A percentile compares a stretch with the other conserved stretches of the same genome.
Evolutionary conservation across 1,140 invertebrate genomes (phyloP).

Genomic region (Meloidogyne chitwoodi): DNA sequence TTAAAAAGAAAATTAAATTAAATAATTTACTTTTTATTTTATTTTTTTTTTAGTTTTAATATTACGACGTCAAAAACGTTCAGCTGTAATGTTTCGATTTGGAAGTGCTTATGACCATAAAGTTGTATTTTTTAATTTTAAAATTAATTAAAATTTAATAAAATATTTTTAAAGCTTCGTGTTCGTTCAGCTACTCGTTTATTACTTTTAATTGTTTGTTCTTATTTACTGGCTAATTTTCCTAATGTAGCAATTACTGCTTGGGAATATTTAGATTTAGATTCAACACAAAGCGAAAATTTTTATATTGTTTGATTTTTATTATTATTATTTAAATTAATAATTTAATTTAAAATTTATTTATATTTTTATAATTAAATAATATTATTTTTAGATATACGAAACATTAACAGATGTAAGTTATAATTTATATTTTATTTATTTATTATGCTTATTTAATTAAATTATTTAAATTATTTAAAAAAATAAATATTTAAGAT

Average conservation of each 20-base stretch:
- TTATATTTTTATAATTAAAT: not conserved
- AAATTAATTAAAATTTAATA: not conserved
- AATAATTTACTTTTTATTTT: too few species aligned
- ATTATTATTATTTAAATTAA: too few species aligned
- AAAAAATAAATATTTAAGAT: not conserved
- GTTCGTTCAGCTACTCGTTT: slow-evolving; percentile 47
- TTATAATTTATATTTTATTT: too few species aligned
- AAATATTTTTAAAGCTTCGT: slow-evolving; percentile 31
- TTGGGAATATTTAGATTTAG: slow-evolving; percentile 46
- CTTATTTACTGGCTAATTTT: slow-evolving; percentile 42
- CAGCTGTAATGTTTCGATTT: slow-evolving; percentile 47
- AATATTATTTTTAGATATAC: slow-evolving; percentile 30
- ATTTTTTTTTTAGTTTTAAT: slow-evolving; percentile 25
- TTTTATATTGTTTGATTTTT: slow-evolving; percentile 22
- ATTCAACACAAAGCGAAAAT: slow-evolving; percentile 36
- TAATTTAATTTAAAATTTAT: slow-evolving; percentile 3
- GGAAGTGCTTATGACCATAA: slow-evolving; percentile 40
- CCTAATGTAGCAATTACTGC: slow-evolving; percentile 45
- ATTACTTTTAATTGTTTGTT: slow-evolving; percentile 45
- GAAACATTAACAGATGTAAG: slow-evolving; percentile 39
- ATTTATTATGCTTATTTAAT: too few species aligned
- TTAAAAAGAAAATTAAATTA: too few species aligned
- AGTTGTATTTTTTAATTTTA: slow-evolving; percentile 24
- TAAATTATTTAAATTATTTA: not conserved
- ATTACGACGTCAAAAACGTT: slow-evolving; percentile 41